phyloP scores from a whole-genome alignment of 2,797 vertebrate genomes.

The Cryptoblepharus egeriae region DNA sequence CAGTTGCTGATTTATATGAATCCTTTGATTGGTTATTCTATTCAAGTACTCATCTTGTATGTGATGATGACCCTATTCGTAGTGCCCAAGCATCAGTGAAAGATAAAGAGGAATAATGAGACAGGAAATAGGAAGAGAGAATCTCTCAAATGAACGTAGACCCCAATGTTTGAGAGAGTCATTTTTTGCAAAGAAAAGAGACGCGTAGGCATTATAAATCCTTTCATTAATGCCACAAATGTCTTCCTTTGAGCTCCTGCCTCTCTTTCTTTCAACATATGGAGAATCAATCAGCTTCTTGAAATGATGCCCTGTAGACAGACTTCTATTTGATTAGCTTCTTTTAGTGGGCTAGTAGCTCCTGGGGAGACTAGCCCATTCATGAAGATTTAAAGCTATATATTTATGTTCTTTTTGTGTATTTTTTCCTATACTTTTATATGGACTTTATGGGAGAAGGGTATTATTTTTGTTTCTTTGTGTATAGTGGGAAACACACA shows the following conservation, averaged over 20 bases:
- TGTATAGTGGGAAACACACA: neutral
- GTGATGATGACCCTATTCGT: neutral
- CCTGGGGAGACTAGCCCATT: neutral
- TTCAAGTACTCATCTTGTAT: neutral
- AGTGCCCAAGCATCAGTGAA: neutral
- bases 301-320: neutral
- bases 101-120: neutral
- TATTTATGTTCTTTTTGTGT: neutral
- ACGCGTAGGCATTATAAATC: neutral
- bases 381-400: neutral
- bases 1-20: neutral
- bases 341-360: neutral
- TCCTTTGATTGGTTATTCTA: constrained; percentile 9
- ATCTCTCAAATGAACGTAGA: constrained; percentile 12
- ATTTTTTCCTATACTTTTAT: neutral
- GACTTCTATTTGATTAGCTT: constrained; percentile 10
- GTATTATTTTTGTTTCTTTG: no score
- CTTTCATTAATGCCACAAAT: constrained; percentile 9
- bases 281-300: constrained; percentile 14
- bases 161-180: neutral
- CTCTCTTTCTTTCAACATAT: neutral
- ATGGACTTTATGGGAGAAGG: neutral
- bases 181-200: constrained; percentile 15
- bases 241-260: neutral
- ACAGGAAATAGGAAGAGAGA: neutral